phyloP scores from a whole-genome alignment of 2,113 vertebrate species.

The Galeopterus variegatus region DNA sequence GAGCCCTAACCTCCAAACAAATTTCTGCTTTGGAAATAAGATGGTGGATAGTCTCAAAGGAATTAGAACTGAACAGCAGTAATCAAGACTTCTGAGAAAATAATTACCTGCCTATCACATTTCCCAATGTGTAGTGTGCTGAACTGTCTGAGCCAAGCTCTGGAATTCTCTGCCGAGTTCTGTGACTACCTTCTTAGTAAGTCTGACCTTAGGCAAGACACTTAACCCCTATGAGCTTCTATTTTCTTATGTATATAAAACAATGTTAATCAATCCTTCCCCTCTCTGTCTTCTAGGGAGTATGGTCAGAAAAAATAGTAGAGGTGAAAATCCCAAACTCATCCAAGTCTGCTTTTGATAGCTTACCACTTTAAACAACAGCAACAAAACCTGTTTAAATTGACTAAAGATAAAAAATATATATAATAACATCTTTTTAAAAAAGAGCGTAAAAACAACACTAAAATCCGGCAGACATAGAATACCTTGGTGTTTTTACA shows the following conservation, averaged over 20 bases:
- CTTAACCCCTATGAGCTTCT: slow-evolving; percentile 41
- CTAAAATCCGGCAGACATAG: slow-evolving; percentile 64
- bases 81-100: slow-evolving; percentile 60
- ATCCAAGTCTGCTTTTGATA: not conserved
- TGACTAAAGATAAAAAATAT: slow-evolving; percentile 53
- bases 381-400: not conserved
- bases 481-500: slow-evolving; percentile 46
- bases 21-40: not conserved
- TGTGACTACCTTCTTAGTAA: slow-evolving; percentile 16
- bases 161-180: slow-evolving; percentile 41
- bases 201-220: slow-evolving; percentile 52
- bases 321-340: not conserved
- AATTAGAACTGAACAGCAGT: slow-evolving; percentile 37
- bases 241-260: slow-evolving; percentile 59
- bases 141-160: not conserved
- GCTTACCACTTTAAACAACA: slow-evolving; percentile 57
- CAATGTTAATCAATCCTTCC: slow-evolving; percentile 47
- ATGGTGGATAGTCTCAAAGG: not conserved
- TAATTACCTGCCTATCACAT: slow-evolving; percentile 42
- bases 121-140: not conserved
- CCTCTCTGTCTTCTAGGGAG: slow-evolving; percentile 52
- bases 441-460: slow-evolving; percentile 47
- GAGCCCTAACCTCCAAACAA: slow-evolving; percentile 49
- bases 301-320: slow-evolving; percentile 58
- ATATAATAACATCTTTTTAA: not conserved